A percentile compares a stretch with the other conserved stretches of the same genome.
Evolutionary conservation across 2,888 invertebrate species (phyloP).

Genomic region (Boloria euphrosyne): DNA sequence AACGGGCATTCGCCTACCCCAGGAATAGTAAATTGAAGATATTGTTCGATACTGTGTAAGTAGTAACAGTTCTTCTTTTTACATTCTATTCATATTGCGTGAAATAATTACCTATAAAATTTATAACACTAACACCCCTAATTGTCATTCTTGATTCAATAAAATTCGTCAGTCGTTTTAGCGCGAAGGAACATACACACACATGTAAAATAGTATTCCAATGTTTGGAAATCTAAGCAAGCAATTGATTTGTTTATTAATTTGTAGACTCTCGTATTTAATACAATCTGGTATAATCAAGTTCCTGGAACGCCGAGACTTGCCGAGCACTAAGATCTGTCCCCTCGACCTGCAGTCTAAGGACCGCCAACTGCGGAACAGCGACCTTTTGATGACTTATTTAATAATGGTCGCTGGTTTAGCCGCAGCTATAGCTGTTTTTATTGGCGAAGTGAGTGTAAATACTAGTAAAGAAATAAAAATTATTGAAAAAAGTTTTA

Average conservation of each 20-base stretch:
- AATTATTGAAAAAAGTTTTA: too few relatives aligned
- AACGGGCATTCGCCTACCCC: constrained; percentile 88
- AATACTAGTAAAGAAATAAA: too few relatives aligned
- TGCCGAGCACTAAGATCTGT: constrained; percentile 90
- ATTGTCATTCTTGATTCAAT: too few relatives aligned
- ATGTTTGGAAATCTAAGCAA: too few relatives aligned
- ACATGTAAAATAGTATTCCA: too few relatives aligned
- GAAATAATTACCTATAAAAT: too few relatives aligned
- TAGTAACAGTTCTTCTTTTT: constrained; percentile 25
- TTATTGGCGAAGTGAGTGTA: constrained; percentile 83
- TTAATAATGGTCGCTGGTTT: constrained; percentile 88
- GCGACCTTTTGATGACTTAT: constrained; percentile 91
- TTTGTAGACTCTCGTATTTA: constrained; percentile 83
- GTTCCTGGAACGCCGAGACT: constrained; percentile 82
- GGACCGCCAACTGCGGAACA: constrained; percentile 88
- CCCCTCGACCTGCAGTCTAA: constrained; percentile 91
- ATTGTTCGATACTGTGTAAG: constrained; percentile 88
- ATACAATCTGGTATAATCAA: constrained; percentile 90
- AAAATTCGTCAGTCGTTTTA: too few relatives aligned
- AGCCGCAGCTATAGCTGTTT: constrained; percentile 83
- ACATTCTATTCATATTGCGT: too few relatives aligned
- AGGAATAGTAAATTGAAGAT: constrained; percentile 81
- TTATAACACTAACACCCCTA: too few relatives aligned
- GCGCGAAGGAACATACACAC: too few relatives aligned
- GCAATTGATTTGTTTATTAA: too few relatives aligned